phyloP scores from a whole-genome alignment of 2,113 vertebrate genomes.

The Bungarus multicinctus region DNA sequence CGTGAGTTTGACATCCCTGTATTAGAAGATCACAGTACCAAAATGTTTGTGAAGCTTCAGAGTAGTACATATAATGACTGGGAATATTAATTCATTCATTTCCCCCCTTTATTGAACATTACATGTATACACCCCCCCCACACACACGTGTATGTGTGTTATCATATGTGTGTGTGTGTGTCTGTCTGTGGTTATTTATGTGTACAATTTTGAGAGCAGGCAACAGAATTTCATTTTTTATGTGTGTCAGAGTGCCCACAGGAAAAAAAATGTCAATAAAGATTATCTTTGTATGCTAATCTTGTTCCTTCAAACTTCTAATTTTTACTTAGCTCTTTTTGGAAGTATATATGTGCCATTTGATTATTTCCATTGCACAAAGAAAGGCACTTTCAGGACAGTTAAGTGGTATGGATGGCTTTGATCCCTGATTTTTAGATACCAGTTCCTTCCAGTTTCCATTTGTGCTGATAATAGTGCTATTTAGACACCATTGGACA shows the following conservation, averaged over 20 bases:
- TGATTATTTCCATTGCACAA: not conserved
- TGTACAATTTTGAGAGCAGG: too few species aligned
- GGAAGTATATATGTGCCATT: too few species aligned
- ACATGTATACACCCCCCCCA: too few species aligned
- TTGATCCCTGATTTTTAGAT: not conserved
- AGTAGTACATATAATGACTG: not conserved
- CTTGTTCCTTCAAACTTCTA: not conserved
- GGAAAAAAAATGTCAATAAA: too few species aligned
- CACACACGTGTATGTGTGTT: too few species aligned
- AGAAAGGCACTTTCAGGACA: not conserved
- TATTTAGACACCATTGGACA: not conserved
- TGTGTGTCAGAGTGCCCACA: too few species aligned
- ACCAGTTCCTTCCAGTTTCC: not conserved
- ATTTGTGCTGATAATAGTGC: not conserved
- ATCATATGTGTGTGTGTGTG: too few species aligned
- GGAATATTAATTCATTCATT: not conserved
- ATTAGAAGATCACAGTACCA: not conserved
- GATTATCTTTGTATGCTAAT: not conserved
- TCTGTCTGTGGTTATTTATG: too few species aligned
- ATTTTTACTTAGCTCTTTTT: not conserved
- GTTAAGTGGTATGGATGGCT: not conserved
- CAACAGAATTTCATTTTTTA: too few species aligned
- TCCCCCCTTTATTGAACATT: not conserved
- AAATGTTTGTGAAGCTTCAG: not conserved
- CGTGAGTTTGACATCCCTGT: too few species aligned